A percentile compares a stretch with the other conserved stretches of the same genome.
These are phyloP conservation scores for Diogma glabrata DNA, from an alignment of 2,888 invertebrate species.

Conservation along the genomic window DNA sequence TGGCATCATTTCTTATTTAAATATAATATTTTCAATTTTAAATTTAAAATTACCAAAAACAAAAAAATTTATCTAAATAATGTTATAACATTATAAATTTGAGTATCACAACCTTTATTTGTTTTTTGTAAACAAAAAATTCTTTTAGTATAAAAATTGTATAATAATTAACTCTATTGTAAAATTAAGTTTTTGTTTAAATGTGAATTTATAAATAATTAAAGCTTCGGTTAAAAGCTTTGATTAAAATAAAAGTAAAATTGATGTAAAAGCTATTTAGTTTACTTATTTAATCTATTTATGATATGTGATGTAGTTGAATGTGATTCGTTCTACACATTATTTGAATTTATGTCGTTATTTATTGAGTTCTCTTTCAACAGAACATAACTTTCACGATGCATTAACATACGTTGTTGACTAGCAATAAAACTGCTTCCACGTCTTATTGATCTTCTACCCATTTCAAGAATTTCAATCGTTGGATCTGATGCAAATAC, in stretches of 20 bases:
- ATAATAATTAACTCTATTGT: no score
- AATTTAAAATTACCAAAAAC: no score
- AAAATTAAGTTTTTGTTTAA: constrained; percentile 5
- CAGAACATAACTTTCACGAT: constrained; percentile 32
- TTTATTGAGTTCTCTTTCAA: constrained; percentile 25
- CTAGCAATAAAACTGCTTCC: constrained; percentile 40
- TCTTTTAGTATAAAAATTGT: no score
- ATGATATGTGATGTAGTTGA: background rate
- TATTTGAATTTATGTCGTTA: constrained; percentile 10
- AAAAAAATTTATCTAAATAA: no score
- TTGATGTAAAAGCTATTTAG: background rate
- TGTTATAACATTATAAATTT: no score
- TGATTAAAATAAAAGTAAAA: no score
- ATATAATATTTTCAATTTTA: no score
- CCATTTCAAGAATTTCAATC: constrained; percentile 64
- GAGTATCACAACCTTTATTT: no score
- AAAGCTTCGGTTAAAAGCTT: constrained; percentile 3
- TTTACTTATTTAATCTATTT: background rate
- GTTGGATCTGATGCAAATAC: constrained; percentile 54
- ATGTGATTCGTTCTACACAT: background rate
- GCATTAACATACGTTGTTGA: constrained; percentile 29
- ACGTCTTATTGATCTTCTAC: constrained; percentile 56
- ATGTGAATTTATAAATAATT: constrained; percentile 4
- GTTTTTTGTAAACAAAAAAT: no score
- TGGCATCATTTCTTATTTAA: no score